Base-by-base conservation (phyloP, 2,797 vertebrate genomes). In the Pagetopsis macropterus region DNA sequence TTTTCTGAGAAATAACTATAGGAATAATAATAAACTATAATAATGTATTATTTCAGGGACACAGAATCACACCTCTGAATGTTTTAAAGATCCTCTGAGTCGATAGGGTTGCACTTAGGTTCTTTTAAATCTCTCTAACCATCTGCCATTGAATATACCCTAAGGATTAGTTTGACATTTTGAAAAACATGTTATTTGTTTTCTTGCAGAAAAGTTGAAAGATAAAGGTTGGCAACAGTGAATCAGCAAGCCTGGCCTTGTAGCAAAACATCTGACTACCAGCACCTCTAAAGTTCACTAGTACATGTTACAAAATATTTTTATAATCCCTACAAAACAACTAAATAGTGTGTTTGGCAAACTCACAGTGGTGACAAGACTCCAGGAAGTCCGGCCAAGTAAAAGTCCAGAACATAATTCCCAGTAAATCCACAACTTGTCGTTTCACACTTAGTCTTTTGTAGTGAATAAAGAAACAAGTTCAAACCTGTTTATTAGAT, bases 11-110 rank as follows among this genome's bases (percentile, higher is more conserved):
- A 75, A 72, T 21, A 21, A 21, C 21, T 21, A 21, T 21, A 21
- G 21, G 21, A 21, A 21, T 21, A 21, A 21, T 21, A 21, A 21
- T 21, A 21, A 21, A 75, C n/a, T 23, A 46, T 60, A 46, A 72
- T 55, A 59, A 19, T 68, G 67, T 82, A 13, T 66, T 72, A 16
- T 81, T 76, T 49, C 41, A 67, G 12, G 46, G 49, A 48, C 57
- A 65, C 16, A 70, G 16, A 65, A 57, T 70, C 40, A 52, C 3
- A 19, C 37, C 14, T 33, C 40, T 44, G 1, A 17, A 58, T 9
- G 12, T 64, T 37, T 70, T 16, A 46, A 68, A 14, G 9, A 17
- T 62, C 50, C 3, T 31, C 46, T 60, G n/a, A 54, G 19, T 56
- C 12, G 44, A 27, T 33, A 13, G 11, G 5, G 44, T 13, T 46